These are phyloP conservation scores for Vespertilio murinus DNA, from an alignment of 2,797 vertebrate genomes.

Conservation along the genomic window DNA sequence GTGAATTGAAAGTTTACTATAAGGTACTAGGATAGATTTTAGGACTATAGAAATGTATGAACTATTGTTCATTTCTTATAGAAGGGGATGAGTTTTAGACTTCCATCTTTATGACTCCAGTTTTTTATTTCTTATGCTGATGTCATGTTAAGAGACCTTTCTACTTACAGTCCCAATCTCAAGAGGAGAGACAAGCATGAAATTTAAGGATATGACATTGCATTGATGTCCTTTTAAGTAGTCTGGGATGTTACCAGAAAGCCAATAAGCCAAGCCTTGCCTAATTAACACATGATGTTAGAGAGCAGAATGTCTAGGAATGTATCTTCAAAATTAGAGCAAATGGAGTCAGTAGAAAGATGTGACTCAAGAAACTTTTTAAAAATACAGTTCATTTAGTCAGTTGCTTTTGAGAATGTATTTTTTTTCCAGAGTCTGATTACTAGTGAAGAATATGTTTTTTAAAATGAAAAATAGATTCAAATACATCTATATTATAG, in stretches of 20 bases:
- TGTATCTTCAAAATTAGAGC: not conserved
- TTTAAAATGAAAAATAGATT: slow-evolving; percentile 19
- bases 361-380: not conserved
- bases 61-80: not conserved
- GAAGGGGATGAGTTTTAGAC: not conserved
- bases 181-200: not conserved
- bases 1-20: not conserved
- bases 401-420: not conserved
- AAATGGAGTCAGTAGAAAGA: not conserved
- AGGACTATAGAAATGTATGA: not conserved
- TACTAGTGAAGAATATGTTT: not conserved
- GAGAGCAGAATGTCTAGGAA: not conserved
- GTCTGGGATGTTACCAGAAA: not conserved
- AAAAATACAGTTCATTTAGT: not conserved
- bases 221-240: not conserved
- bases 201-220: not conserved
- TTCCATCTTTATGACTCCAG: not conserved
- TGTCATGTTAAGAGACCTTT: not conserved
- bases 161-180: not conserved
- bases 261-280: not conserved
- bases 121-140: not conserved
- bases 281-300: not conserved
- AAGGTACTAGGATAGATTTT: not conserved
- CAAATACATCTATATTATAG: not conserved
- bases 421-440: not conserved